Conservation (phyloP, 2,888 invertebrate genomes). For the Ectobius pallidus region DNA sequence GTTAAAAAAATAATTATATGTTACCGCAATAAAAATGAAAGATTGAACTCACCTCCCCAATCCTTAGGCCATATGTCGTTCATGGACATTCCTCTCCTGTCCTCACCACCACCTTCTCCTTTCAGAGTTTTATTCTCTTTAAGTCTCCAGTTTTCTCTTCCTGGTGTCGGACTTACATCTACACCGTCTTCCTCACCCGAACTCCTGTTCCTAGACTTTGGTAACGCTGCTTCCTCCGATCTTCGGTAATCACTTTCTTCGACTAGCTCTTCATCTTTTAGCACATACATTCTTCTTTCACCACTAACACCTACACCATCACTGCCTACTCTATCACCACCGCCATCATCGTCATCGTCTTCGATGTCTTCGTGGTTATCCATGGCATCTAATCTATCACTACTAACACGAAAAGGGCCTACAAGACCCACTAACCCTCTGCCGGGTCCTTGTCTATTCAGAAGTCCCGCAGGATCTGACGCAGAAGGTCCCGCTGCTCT, state of each 20-base stretch:
- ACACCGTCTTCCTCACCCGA: background rate
- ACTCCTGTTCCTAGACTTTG: background rate
- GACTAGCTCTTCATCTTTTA: slow-evolving; percentile 14
- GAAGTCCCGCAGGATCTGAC: slow-evolving; percentile 27
- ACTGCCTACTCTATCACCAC: background rate
- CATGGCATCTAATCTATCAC: slow-evolving; percentile 47
- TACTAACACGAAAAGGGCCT: slow-evolving; percentile 50
- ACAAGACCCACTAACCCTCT: slow-evolving; percentile 50
- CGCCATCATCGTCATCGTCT: slow-evolving; percentile 24
- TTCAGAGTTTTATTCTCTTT: slow-evolving; percentile 25
- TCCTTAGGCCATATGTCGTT: slow-evolving; percentile 44
- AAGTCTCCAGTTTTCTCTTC: slow-evolving; percentile 39
- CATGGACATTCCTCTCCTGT: slow-evolving; percentile 33
- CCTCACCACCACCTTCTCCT: slow-evolving; percentile 28
- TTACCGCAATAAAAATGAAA: no score
- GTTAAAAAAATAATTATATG: no score
- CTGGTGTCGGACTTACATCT: slow-evolving; percentile 42
- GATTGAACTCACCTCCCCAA: slow-evolving; percentile 46
- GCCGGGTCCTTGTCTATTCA: slow-evolving; percentile 7
- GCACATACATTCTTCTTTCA: background rate
- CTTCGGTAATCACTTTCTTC: background rate
- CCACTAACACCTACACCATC: slow-evolving; percentile 1
- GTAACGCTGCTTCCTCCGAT: background rate
- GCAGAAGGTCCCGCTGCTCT: background rate
- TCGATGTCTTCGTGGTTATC: slow-evolving; percentile 22